Base-by-base conservation (phyloP, 2,797 vertebrate species). In the Anguilla anguilla region DNA sequence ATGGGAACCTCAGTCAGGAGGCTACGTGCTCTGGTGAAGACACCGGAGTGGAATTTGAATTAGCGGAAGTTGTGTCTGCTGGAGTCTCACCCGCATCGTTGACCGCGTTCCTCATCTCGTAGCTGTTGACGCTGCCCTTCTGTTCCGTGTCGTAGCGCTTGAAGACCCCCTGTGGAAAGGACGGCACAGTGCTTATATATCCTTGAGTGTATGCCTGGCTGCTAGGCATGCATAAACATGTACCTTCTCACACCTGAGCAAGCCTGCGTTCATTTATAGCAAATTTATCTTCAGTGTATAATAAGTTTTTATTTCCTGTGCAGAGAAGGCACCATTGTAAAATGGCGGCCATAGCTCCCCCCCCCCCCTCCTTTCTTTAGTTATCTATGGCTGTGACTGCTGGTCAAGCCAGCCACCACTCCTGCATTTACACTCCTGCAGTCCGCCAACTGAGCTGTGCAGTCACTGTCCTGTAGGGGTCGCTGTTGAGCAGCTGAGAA, bases 91-190 rank as follows among this genome's bases (percentile, higher is more conserved):
- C 99, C 97, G 98, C 98, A 2, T 98, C 98, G 0, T 97, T 97
- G 49, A 99, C 96, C 0, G 98, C 97, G 0, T 97, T 99, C 84
- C 98, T 97, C 98, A 99, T 99, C 93, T 99, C 98, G 0, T 99
- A 99, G 92, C 98, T 99, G 86, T 97, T 99, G 94, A 99, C 99
- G 88, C 95, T 96, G 91, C 95, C 96, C 0, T 96, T 96, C 1
- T 96, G 96, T 92, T 98, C 96, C 0, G 95, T 92, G 89, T 97
- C 97, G 0, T 97, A 99, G 25, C 10, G 91, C 90, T 95, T 97
- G 94, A 99, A 99, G 94, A 99, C 98, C 95, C 95, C 93, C 98
- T 99, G 94, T 43, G 90, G 90, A 90, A 85, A 90, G 87, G 88
- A 57, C 67, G 31, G 11, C 3, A 55, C 64, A 51, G 17, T 25